These are phyloP conservation scores for Etia nguti DNA, from an alignment of 2,113 vertebrate species.

Conservation along the genomic window DNA sequence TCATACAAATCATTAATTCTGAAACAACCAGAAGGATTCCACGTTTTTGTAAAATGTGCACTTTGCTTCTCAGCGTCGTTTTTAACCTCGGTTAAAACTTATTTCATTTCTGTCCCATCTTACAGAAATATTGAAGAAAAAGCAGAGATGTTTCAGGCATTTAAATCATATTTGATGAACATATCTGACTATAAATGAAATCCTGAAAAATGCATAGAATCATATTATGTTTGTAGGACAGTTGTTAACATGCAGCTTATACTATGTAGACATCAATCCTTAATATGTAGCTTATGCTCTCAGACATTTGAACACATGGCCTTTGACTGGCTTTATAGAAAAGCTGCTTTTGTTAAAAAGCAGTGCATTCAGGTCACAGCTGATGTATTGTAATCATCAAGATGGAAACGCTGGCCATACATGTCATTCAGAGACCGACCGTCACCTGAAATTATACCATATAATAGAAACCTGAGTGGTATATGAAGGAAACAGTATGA, in stretches of 20 bases:
- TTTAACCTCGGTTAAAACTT: not conserved
- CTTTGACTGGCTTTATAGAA: not conserved
- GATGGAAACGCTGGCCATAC: not conserved
- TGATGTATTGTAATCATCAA: not conserved
- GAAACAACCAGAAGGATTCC: not conserved
- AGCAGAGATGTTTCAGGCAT: rapidly evolving
- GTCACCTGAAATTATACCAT: not conserved
- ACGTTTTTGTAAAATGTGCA: not conserved
- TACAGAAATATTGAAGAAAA: not conserved
- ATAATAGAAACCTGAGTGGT: not conserved
- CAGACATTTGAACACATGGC: not conserved
- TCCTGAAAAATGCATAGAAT: not conserved
- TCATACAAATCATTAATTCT: rapidly evolving
- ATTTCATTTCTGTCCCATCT: not conserved
- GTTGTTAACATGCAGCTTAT: not conserved
- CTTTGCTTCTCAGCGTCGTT: not conserved
- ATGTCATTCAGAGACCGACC: not conserved
- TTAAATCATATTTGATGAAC: not conserved
- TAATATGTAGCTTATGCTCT: conserved; percentile 2
- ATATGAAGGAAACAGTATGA: not conserved
- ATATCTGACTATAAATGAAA: not conserved
- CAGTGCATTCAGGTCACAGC: not conserved
- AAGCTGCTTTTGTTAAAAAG: not conserved
- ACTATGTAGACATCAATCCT: not conserved
- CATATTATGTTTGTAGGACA: not conserved